Evolutionary conservation across 2,113 vertebrate species (phyloP).

Genomic region (Centropus bengalensis): DNA sequence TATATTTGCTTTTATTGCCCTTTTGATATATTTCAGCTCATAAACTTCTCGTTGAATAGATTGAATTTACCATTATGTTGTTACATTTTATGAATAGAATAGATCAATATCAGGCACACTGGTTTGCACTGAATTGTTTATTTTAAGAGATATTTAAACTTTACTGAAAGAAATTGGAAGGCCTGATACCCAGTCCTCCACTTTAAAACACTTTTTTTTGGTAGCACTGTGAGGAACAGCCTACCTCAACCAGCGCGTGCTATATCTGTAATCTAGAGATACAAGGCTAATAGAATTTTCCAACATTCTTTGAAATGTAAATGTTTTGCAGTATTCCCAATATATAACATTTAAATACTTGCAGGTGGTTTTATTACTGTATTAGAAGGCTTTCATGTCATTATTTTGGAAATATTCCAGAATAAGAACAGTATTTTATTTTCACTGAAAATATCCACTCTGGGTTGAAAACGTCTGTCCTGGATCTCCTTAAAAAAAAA

Average conservation of each 20-base stretch:
- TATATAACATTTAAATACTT: background rate
- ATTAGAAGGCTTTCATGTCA: background rate
- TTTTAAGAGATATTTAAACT: slow-evolving; percentile 38
- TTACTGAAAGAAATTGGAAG: slow-evolving; percentile 12
- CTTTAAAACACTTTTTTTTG: background rate
- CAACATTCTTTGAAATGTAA: background rate
- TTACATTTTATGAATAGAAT: slow-evolving; percentile 55
- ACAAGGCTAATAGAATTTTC: background rate
- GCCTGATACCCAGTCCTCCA: background rate
- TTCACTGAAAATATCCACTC: background rate
- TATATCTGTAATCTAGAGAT: background rate
- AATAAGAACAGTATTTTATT: background rate
- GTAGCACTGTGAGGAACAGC: background rate
- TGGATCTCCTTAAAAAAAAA: too few species aligned
- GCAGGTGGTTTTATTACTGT: background rate
- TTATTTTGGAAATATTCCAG: background rate
- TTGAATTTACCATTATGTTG: slow-evolving; percentile 40
- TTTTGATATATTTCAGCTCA: slow-evolving; percentile 50
- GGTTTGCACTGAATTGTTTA: slow-evolving; percentile 29
- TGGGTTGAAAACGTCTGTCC: background rate
- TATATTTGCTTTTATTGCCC: slow-evolving; percentile 53
- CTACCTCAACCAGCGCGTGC: background rate
- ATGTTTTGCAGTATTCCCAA: background rate
- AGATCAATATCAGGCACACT: slow-evolving; percentile 30
- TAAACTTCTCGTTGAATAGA: slow-evolving; percentile 45